Evolutionary conservation across 1,140 invertebrate genomes (phyloP).

Genomic region (Brachionus angularis): DNA sequence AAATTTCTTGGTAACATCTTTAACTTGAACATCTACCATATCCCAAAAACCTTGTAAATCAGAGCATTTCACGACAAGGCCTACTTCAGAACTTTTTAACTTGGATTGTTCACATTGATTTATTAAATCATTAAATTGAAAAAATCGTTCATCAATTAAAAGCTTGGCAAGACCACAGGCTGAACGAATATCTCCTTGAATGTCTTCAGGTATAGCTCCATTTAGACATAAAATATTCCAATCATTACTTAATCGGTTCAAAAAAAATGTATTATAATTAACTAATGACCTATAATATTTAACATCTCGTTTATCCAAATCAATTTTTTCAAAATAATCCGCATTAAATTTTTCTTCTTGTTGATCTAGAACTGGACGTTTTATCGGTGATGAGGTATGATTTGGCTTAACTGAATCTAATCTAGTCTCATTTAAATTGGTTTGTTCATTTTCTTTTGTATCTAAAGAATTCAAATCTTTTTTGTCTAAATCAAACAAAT

Average conservation of each 20-base stretch:
- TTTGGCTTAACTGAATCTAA: background rate
- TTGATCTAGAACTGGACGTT: background rate
- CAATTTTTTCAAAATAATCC: background rate
- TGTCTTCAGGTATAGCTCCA: background rate
- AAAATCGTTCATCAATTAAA: conserved; percentile 17
- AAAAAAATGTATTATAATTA: background rate
- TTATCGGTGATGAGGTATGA: background rate
- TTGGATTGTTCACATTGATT: conserved; percentile 28
- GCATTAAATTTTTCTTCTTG: too few species aligned
- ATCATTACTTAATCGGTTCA: background rate
- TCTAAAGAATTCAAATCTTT: too few species aligned
- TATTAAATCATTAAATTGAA: conserved; percentile 28
- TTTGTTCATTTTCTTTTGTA: background rate
- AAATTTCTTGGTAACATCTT: conserved; percentile 27
- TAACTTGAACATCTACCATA: conserved; percentile 30
- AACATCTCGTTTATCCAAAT: background rate
- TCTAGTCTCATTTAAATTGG: background rate
- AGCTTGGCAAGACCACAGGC: conserved; percentile 34
- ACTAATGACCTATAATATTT: conserved; percentile 16
- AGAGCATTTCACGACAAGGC: conserved; percentile 6
- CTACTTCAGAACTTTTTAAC: background rate
- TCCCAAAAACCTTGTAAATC: conserved; percentile 42
- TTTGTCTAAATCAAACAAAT: too few species aligned
- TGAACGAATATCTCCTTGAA: conserved; percentile 22
- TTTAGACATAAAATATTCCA: background rate